Conservation (phyloP, 2,888 invertebrate species). For the Corbicula japonica region DNA sequence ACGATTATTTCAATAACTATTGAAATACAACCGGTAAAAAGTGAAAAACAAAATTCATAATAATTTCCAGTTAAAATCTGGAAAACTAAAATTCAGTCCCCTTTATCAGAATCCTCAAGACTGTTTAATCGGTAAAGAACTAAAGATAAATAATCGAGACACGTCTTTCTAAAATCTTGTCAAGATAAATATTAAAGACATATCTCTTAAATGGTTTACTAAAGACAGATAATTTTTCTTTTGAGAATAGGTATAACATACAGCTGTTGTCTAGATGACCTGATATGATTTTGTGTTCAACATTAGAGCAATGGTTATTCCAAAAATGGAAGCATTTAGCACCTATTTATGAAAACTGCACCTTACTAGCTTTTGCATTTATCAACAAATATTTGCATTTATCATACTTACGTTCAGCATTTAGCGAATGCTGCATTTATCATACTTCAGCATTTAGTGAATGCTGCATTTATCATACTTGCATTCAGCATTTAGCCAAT, state of each 20-base stretch:
- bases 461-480: not conserved
- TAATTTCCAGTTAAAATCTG: not conserved
- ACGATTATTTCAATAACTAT: not conserved
- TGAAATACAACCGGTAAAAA: not conserved
- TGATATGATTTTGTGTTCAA: no score
- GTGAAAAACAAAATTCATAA: not conserved
- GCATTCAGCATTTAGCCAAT: not conserved
- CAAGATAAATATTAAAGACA: no score
- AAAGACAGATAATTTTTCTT: no score
- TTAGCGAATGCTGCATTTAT: not conserved
- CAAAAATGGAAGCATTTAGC: no score
- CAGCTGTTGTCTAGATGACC: no score
- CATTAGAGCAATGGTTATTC: no score
- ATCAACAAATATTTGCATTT: no score
- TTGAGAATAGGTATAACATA: no score
- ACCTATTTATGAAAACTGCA: no score
- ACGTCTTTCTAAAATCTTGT: not conserved
- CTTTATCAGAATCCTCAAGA: not conserved
- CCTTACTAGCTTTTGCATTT: no score
- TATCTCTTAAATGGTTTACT: no score
- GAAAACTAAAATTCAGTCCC: not conserved
- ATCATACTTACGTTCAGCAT: not conserved
- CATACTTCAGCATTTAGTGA: not conserved
- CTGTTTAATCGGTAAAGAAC: not conserved
- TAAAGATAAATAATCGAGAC: not conserved